Base-by-base conservation (phyloP, 2,797 vertebrate genomes). In the Gymnodraco acuticeps region DNA sequence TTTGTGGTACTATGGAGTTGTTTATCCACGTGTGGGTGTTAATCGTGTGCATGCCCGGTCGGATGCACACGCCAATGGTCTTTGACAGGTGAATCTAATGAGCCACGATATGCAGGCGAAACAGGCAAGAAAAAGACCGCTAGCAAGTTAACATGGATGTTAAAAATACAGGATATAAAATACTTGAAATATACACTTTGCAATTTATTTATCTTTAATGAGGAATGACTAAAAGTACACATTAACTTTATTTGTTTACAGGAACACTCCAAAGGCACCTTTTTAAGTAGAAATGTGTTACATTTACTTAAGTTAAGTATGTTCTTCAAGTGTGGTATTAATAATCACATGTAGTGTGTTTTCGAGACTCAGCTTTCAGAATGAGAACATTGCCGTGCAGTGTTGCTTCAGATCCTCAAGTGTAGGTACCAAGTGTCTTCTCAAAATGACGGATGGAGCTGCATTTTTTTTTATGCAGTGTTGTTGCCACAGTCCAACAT, bases 21-120 rank as follows among this genome's bases (percentile, higher is more conserved):
- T 20, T 71, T 52, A 58, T 48, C 23, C 43, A 27, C n/a, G 43
- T 60, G 20, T 62, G 11, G 41, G 43, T 66, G 10, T 27, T 17
- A 15, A 45, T 42, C 19, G 16, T 3, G 3, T 27, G 10, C 1
- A 12, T 1, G 10, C 23, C 16, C 42, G 20, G n/a, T 1, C 23
- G 58, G 41, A 60, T 43, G 19, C 8, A 70, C 48, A 50, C 7
- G 4, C 15, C 15, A 43, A 13, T 45, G 15, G 4, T 16, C 41
- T 38, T 33, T 42, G 46, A 38, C 20, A 47, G n/a, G 0, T 56
- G 19, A 19, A 8, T 6, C 7, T 42, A 45, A 43, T 60, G 16
- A 70, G 38, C 16, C 19, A 10, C 3, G 16, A 63, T 48, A 33
- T 63, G 3, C 3, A 46, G 51, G 3, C 4, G 38, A 68, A 13